Base-by-base conservation (phyloP, 2,113 vertebrate genomes). In the Syngnathus typhle region DNA sequence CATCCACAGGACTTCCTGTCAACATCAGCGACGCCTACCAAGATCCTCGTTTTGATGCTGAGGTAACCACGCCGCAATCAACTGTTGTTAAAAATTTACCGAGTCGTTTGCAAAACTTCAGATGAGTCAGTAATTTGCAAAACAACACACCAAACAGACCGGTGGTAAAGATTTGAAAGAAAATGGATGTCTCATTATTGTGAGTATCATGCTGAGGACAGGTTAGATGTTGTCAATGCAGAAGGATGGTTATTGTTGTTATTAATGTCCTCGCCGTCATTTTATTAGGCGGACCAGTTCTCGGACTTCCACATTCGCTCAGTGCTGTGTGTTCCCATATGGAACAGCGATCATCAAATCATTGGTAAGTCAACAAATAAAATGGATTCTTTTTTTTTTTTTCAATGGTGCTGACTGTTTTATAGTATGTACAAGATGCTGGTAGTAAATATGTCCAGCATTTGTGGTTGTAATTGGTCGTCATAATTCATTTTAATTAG, bases 271-370 rank as follows among this genome's bases (percentile, higher is more conserved):
- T 76, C 39, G 43, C 10, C 16, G 39, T 73, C 39, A 23, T 54
- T 1, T 82, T 82, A 75, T 75, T 79, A 99, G 97, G 96, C 94
- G 63, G 95, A 98, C 78, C 97, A 98, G 85, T 95, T 99, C 88
- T 97, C 95, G 60, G 95, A 96, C 67, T 99, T 98, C 87, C 97
- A 99, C 58, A 98, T 97, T 84, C 93, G 95, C 72, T 98, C 97
- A 46, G 95, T 99, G 81, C 93, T 99, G 58, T 99, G 96, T 75
- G 97, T 99, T 70, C 96, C 97, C 32, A 99, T 99, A 86, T 99
- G 97, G 97, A 99, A 99, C 88, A 98, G 94, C 88, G 95, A 89
- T 79, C 97, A 99, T 78, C 96, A 99, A 91, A 99, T 99, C 89
- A 99, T 99, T 38, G 97, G 97, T 99, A 93, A 92, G 94, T 81